phyloP scores from a whole-genome alignment of 1,140 invertebrate genomes.

The Elysia chlorotica region DNA sequence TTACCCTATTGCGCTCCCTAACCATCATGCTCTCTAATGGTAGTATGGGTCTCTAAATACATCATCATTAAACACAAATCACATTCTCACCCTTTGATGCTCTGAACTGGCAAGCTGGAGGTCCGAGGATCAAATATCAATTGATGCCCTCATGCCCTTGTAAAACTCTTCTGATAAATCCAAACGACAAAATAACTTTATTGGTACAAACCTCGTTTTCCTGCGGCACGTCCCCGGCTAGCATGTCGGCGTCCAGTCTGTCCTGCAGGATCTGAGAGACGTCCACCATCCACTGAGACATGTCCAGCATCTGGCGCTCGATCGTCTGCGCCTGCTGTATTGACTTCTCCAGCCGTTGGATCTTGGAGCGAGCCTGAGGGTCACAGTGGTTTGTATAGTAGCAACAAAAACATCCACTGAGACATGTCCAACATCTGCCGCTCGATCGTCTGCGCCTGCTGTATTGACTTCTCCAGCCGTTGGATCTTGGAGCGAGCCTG shows the following conservation, averaged over 20 bases:
- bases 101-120: too few species aligned
- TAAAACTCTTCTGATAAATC: too few species aligned
- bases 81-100: too few species aligned
- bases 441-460: constrained; percentile 80
- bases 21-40: too few species aligned
- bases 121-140: too few species aligned
- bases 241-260: constrained; percentile 78
- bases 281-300: constrained; percentile 79
- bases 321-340: constrained; percentile 79
- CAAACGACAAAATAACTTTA: too few species aligned
- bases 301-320: constrained; percentile 75
- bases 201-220: constrained; percentile 74
- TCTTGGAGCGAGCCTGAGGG: constrained; percentile 75
- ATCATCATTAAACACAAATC: too few species aligned
- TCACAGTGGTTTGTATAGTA: too few species aligned
- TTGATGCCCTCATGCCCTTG: too few species aligned
- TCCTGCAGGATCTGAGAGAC: constrained; percentile 74
- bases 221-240: constrained; percentile 79
- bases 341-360: constrained; percentile 74
- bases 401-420: constrained; percentile 80
- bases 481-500: constrained; percentile 75
- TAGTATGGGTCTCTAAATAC: too few species aligned
- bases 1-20: too few species aligned
- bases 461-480: constrained; percentile 76
- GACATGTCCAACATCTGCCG: constrained; percentile 76